Evolutionary conservation across 2,888 invertebrate species (phyloP).

Genomic region (Noctua pronuba): DNA sequence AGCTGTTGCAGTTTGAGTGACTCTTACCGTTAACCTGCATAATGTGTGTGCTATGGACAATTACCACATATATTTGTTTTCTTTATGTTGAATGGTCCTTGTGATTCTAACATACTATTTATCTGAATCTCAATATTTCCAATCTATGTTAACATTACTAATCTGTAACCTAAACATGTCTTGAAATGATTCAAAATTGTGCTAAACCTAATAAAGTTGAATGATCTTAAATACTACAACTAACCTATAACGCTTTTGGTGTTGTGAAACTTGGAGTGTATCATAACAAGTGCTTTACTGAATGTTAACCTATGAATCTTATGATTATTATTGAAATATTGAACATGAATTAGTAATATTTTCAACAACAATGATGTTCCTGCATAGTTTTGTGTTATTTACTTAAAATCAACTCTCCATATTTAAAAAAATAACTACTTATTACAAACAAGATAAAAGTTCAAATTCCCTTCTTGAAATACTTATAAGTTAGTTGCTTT

Average conservation of each 20-base stretch:
- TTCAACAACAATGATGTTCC: neutral
- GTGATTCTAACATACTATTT: conserved; percentile 87
- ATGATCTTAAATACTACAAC: conserved; percentile 56
- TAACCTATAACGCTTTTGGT: conserved; percentile 66
- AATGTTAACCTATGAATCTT: conserved; percentile 48
- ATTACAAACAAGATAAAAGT: neutral
- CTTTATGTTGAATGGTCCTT: conserved; percentile 89
- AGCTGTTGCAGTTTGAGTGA: conserved; percentile 86
- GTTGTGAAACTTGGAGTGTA: conserved; percentile 57
- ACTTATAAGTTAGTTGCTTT: neutral
- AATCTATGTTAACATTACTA: conserved; percentile 73
- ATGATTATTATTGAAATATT: conserved; percentile 42
- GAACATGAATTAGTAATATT: conserved; percentile 35
- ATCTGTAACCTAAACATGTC: conserved; percentile 56
- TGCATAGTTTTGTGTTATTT: conserved; percentile 15
- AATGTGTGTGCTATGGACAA: conserved; percentile 89
- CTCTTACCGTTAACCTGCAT: conserved; percentile 86
- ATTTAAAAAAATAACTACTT: conserved; percentile 14
- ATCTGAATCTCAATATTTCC: conserved; percentile 65
- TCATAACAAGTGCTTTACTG: conserved; percentile 58
- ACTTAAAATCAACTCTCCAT: conserved; percentile 10
- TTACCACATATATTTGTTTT: conserved; percentile 80
- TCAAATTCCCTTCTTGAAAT: neutral
- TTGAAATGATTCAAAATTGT: conserved; percentile 51
- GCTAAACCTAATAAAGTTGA: conserved; percentile 37